A percentile compares a stretch with the other conserved stretches of the same genome.
Evolutionary conservation across 2,113 vertebrate species (phyloP).

Genomic region (Uria aalge): DNA sequence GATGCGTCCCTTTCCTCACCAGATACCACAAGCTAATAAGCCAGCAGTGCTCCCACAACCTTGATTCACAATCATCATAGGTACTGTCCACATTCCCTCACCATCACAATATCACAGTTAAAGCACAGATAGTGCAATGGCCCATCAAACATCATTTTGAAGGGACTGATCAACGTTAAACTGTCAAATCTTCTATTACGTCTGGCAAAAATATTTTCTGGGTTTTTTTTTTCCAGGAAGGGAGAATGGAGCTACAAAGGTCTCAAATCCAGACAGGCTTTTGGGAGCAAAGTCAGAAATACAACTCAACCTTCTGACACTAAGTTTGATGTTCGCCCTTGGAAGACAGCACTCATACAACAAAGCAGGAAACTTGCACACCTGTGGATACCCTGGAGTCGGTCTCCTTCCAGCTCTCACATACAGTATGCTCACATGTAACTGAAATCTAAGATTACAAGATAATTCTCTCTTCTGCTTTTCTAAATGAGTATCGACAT

Average conservation of each 20-base stretch:
- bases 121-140: background rate
- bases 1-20: background rate
- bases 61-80: background rate
- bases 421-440: background rate
- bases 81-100: background rate
- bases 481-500: background rate
- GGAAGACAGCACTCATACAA: background rate
- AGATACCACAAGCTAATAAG: background rate
- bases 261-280: background rate
- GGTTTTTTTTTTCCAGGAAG: background rate
- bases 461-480: background rate
- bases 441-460: background rate
- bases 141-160: background rate
- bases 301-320: background rate
- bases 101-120: background rate
- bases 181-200: background rate
- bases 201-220: background rate
- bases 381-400: fast-evolving
- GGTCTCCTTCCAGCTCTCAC: background rate
- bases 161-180: background rate
- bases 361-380: background rate
- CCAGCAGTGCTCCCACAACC: background rate
- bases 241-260: background rate
- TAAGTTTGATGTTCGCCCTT: background rate
- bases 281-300: background rate